Evolutionary conservation across 2,113 vertebrate species (phyloP).

Genomic region (Grammomys surdaster): DNA sequence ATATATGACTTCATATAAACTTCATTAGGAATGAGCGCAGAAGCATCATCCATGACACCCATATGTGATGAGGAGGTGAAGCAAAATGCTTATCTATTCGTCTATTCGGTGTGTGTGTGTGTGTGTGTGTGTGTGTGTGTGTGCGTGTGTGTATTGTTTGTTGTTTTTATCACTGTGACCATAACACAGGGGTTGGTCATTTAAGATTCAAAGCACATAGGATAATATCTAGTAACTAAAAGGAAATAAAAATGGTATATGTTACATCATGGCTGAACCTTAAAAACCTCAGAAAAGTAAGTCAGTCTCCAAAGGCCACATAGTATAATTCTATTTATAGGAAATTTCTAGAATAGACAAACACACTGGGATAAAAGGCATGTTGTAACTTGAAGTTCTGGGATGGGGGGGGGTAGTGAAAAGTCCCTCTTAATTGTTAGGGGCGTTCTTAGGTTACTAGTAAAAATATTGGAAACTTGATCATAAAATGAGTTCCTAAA

Average conservation of each 20-base stretch:
- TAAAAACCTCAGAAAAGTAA: not conserved
- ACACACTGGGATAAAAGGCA: not conserved
- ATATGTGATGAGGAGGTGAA: not conserved
- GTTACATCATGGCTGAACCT: not conserved
- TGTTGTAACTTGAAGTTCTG: not conserved
- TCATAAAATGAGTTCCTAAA: not conserved
- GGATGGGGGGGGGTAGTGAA: not conserved
- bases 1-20: too few species aligned
- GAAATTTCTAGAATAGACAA: not conserved
- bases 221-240: not conserved
- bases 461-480: not conserved
- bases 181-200: not conserved
- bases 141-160: not conserved
- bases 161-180: not conserved
- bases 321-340: not conserved
- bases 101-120: too few species aligned
- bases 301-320: not conserved
- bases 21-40: not conserved
- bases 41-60: not conserved
- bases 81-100: not conserved
- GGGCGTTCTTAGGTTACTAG: not conserved
- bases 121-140: not conserved
- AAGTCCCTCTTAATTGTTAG: not conserved
- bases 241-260: not conserved
- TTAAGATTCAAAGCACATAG: not conserved